Base-by-base conservation (phyloP, 2,113 vertebrate species). In the Epinephelus lanceolatus region DNA sequence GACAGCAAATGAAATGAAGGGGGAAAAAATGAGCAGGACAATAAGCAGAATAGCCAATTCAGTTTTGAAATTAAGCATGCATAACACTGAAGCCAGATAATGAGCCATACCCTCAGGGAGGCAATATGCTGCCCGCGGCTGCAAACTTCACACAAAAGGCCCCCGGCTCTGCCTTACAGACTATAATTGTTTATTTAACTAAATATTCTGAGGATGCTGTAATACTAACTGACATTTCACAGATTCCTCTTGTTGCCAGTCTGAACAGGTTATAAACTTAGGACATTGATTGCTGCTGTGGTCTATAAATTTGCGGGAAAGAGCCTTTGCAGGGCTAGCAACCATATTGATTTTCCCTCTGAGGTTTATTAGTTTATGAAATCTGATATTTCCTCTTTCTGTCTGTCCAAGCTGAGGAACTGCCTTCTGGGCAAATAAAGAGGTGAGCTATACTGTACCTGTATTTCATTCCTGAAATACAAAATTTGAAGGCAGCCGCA, bases 341-440 rank as follows among this genome's bases (percentile, higher is more conserved):
- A 72, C 76, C 51, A n/a, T 74, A 93, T 94, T 87, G 91, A 93
- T 93, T 91, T 86, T 81, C 67, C 30, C 62, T 78, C 59, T 59
- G 40, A 76, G 78, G 59, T 80, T 89, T 83, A 92, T 91, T 89
- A 89, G 86, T 83, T 94, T 91, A 89, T 87, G 83, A 88, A 93
- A 94, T 91, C 73, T 77, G 81, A 84, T 86, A 88, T 89, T 91
- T 94, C 86, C 88, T 87, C 49, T 84, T 52, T 80, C 67, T 86
- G 53, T 70, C 62, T 77, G 55, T 79, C 51, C 70, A 63, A 51
- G 57, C 30, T 37, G 72, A 80, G 27, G 68, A 80, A 55, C 33
- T 70, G 76, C 51, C 19, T 60, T 45, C 6, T 1, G 74, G 33
- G 61, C 42, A 18, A 77, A 83, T 75, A 63, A 49, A 80, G 78